Evolutionary conservation across 1,140 invertebrate species (phyloP), one percentile per base, ranked within the genome.

Genomic region (Triops cancriformis): DNA sequence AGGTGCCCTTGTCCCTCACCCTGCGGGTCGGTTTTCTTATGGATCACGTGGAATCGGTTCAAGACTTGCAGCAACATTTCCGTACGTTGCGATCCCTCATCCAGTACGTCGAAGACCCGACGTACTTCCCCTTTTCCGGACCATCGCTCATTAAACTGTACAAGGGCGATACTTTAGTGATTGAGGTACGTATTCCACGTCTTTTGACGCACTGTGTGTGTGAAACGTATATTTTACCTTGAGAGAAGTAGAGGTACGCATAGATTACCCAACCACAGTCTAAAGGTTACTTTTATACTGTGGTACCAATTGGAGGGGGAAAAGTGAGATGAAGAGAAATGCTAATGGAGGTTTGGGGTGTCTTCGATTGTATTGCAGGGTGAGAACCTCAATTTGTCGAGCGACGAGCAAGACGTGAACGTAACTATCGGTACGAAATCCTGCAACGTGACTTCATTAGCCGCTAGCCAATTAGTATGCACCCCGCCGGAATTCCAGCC

Each of bases 371-470:
- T 76, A 79, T 76, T 76, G 26, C 78, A 88, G 86, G 96, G 96
- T 9, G 92, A 95, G 84, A 93, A 95, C 84, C 86, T 98, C 79
- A 95, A 95, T 83, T 88, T 93, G 80, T 96, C 95, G 9, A 93
- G 94, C 83, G 94, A 95, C 84, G 94, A 97, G 85, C 90, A 92
- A 26, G 96, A 98, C 85, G 94, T 99, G 1, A 90, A 92, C 80
- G 96, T 99, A 9, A 95, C 93, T 11, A 95, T 99, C 80, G 96
- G 97, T 0, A 90, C 89, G 0, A 87, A 90, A 81, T 87, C 89
- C 6, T 98, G 97, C 83, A 98, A 98, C 86, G 92, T 98, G 1
- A 98, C 96, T 1, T 96, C 95, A 72, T 85, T 98, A 10, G 94
- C 94, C 1, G 88, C 91, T 81, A 92, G 90, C 26, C 95, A 98